Conservation (phyloP, 53 echinoderm and acorn worm genomes). For the Apostichopus leukothele region DNA sequence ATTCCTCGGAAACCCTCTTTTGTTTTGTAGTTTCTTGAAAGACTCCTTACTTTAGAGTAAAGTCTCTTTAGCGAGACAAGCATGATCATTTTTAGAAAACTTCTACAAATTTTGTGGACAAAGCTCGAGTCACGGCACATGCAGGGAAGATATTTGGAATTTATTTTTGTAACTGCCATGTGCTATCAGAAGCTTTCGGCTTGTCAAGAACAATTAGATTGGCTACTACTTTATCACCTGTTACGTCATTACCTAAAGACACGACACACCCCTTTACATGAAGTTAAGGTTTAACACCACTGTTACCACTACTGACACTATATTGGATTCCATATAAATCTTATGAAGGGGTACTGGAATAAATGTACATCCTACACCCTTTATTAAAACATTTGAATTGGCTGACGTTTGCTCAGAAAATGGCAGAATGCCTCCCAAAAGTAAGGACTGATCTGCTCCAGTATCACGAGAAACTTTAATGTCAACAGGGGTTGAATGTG, state of each 20-base stretch:
- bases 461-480: no score
- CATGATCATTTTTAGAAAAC: neutral
- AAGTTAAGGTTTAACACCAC: neutral
- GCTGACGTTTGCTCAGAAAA: neutral
- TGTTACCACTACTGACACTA: neutral
- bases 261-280: neutral
- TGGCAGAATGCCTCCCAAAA: neutral
- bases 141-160: neutral
- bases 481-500: no score
- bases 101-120: neutral
- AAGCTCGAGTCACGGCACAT: neutral
- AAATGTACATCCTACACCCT: neutral
- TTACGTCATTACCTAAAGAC: neutral
- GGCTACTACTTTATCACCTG: neutral
- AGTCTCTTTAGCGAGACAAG: neutral
- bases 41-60: neutral
- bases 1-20: neutral
- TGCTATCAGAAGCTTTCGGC: neutral
- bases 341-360: neutral
- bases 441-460: no score
- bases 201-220: neutral
- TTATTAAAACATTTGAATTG: neutral
- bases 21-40: neutral
- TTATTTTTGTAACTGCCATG: neutral
- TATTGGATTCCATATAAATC: neutral